Evolutionary conservation across 2,888 invertebrate species (phyloP).

Genomic region (Acronicta aceris): DNA sequence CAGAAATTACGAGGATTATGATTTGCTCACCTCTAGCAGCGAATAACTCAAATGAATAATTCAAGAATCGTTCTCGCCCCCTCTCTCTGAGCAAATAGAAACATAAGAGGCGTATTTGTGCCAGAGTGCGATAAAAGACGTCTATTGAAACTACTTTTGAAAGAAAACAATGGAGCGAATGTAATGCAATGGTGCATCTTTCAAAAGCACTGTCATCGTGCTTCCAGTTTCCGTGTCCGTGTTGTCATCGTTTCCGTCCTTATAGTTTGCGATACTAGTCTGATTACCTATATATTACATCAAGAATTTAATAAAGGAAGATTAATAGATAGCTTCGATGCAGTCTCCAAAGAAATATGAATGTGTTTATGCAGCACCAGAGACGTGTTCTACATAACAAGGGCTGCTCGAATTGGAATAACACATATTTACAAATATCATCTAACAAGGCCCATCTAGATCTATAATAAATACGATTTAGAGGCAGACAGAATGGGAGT

Average conservation of each 20-base stretch:
- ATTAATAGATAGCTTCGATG: background rate
- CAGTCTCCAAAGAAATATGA: background rate
- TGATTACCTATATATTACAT: constrained; percentile 21
- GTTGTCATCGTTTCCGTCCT: constrained; percentile 33
- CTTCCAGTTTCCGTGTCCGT: constrained; percentile 51
- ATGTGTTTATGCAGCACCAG: background rate
- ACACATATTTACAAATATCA: background rate
- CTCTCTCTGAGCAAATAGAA: constrained; percentile 54
- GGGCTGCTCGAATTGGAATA: background rate
- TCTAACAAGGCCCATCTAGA: too few species aligned
- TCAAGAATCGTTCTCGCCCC: constrained; percentile 47
- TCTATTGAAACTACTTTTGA: constrained; percentile 58
- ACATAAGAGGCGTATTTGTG: constrained; percentile 55
- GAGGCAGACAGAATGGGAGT: background rate
- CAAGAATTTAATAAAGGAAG: constrained; percentile 25
- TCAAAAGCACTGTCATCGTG: constrained; percentile 58
- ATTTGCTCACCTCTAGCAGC: constrained; percentile 51
- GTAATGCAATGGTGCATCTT: constrained; percentile 48
- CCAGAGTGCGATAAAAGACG: constrained; percentile 39
- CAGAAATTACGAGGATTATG: constrained; percentile 57
- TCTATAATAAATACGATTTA: background rate
- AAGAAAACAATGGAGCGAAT: constrained; percentile 60
- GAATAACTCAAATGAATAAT: constrained; percentile 59
- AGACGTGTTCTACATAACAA: background rate
- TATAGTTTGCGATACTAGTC: constrained; percentile 38